These are phyloP conservation scores for Luperina nickerlii DNA, from an alignment of 2,888 invertebrate genomes.

Conservation along the genomic window DNA sequence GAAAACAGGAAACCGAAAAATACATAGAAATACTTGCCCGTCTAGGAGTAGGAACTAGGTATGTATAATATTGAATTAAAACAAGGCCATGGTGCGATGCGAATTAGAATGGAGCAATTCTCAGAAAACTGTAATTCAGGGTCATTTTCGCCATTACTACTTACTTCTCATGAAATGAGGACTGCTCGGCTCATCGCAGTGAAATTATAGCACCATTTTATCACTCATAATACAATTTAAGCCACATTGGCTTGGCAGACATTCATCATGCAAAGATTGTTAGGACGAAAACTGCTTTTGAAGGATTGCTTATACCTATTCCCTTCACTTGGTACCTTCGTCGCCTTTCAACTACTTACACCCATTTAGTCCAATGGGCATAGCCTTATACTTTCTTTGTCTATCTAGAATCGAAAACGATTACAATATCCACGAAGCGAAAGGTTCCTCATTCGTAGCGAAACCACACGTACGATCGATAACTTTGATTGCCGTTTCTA, in stretches of 20 bases:
- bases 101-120: slow-evolving; percentile 3
- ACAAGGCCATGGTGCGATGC: slow-evolving; percentile 19
- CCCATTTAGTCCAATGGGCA: not conserved
- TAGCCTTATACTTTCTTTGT: not conserved
- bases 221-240: not conserved
- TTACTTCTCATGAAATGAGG: slow-evolving; percentile 15
- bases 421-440: slow-evolving; percentile 4
- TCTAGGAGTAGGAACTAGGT: not conserved
- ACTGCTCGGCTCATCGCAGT: slow-evolving; percentile 5
- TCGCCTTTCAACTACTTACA: not conserved
- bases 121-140: slow-evolving; percentile 24
- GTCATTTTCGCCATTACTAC: not conserved
- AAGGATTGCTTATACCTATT: not conserved
- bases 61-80: not conserved
- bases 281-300: not conserved
- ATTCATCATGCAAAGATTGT: not conserved
- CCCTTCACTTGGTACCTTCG: not conserved
- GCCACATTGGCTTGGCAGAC: not conserved
- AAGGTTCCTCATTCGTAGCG: slow-evolving; percentile 16
- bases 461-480: slow-evolving; percentile 37
- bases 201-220: slow-evolving; percentile 3
- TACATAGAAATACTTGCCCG: not conserved
- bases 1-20: not conserved
- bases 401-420: slow-evolving; percentile 11
- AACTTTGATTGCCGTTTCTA: slow-evolving; percentile 31